phyloP scores from a whole-genome alignment of 2,797 vertebrate genomes.

The Cichlasoma orientale region DNA sequence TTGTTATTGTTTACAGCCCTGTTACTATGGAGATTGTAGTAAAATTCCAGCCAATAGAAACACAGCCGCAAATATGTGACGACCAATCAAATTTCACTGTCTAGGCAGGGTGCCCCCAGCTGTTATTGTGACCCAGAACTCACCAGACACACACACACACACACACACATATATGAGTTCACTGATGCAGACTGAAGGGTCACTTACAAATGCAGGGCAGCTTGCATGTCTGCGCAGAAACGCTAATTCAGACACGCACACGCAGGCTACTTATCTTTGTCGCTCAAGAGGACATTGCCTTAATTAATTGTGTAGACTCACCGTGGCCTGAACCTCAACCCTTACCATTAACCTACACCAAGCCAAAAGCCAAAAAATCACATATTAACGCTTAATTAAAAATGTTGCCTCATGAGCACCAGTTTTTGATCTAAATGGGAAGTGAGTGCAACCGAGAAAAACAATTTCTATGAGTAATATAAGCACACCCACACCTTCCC shows the following conservation, averaged over 20 bases:
- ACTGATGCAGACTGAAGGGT: constrained; percentile 45
- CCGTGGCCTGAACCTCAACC: background rate
- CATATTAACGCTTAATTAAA: background rate
- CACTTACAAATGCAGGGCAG: constrained; percentile 45
- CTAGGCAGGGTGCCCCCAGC: constrained; percentile 67
- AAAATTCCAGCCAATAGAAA: constrained; percentile 52
- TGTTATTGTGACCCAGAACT: constrained; percentile 81
- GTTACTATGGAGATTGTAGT: constrained; percentile 65
- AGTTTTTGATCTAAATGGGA: constrained; percentile 18
- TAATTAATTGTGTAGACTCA: background rate
- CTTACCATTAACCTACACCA: rapidly evolving
- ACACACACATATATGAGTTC: constrained; percentile 20
- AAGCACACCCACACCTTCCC: background rate
- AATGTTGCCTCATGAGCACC: background rate
- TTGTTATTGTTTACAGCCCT: constrained; percentile 65
- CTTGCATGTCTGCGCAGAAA: constrained; percentile 56
- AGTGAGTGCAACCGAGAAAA: background rate
- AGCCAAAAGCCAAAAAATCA: background rate
- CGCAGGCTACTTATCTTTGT: background rate
- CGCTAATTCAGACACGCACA: background rate
- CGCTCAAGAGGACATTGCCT: background rate
- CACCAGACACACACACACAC: constrained; percentile 17
- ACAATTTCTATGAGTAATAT: constrained; percentile 11
- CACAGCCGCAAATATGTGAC: background rate
- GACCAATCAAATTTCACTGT: constrained; percentile 65